Evolutionary conservation across 35 echinoderm and acorn worm species (phyloP).

Genomic region (Ophioderma brevispina): DNA sequence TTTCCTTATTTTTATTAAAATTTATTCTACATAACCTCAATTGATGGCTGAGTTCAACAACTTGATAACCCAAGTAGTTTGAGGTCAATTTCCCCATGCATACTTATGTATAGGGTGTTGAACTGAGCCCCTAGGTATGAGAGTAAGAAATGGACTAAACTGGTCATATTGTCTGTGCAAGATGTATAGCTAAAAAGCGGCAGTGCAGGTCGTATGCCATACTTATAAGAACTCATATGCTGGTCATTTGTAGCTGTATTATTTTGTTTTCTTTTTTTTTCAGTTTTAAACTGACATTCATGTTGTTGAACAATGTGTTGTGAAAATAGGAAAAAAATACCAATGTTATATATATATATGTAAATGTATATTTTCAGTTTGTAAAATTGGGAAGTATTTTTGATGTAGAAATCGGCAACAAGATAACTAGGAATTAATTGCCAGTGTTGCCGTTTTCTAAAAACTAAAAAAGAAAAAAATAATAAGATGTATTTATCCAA

Average conservation of each 20-base stretch:
- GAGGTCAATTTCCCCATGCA: too few species aligned
- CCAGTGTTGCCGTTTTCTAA: too few species aligned
- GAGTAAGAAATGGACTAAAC: too few species aligned
- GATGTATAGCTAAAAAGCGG: neutral
- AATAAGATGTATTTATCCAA: too few species aligned
- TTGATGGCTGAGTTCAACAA: too few species aligned
- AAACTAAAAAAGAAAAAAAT: too few species aligned
- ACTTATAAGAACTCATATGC: neutral
- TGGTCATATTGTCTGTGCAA: neutral
- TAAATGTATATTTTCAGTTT: neutral
- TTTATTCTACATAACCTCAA: too few species aligned
- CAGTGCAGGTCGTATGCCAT: neutral
- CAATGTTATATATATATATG: neutral
- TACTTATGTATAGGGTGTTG: too few species aligned
- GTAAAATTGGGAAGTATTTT: neutral
- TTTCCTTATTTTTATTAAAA: too few species aligned
- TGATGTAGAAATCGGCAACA: neutral
- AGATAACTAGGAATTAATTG: too few species aligned
- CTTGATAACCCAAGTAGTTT: too few species aligned
- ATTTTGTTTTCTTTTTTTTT: neutral
- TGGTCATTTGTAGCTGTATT: neutral
- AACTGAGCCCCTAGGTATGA: too few species aligned
- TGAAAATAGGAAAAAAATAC: neutral
- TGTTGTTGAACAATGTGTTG: conserved; percentile 10
- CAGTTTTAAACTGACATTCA: neutral